phyloP scores from a whole-genome alignment of 2,888 invertebrate genomes.

The Balanococcus diminutus region DNA sequence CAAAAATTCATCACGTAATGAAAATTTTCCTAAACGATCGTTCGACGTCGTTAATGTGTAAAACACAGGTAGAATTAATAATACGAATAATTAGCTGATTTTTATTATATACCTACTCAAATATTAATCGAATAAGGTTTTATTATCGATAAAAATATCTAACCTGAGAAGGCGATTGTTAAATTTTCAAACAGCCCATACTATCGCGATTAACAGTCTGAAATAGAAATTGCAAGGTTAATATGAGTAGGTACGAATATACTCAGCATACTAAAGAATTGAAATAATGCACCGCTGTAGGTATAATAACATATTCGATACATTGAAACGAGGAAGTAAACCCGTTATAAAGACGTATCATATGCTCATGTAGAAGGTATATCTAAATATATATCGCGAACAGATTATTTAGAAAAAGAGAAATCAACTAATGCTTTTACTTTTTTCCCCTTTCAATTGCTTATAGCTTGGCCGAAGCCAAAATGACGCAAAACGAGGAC shows the following conservation, averaged over 20 bases:
- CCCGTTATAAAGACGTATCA: background rate
- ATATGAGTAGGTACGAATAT: background rate
- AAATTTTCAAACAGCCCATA: background rate
- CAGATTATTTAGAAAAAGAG: background rate
- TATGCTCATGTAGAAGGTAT: background rate
- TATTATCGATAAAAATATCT: background rate
- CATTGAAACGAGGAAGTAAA: constrained; percentile 6
- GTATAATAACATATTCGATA: background rate
- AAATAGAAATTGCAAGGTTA: constrained; percentile 33
- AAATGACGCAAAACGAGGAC: background rate
- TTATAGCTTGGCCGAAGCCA: background rate
- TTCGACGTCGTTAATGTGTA: background rate
- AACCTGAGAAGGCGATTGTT: background rate
- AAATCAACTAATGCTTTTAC: background rate
- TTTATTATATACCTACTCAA: background rate
- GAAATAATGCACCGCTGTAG: constrained; percentile 11
- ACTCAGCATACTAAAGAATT: background rate
- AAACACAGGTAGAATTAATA: background rate
- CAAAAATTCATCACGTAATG: background rate
- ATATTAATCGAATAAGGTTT: background rate
- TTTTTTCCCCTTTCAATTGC: background rate
- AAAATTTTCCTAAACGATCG: background rate
- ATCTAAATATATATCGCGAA: background rate
- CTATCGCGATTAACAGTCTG: background rate
- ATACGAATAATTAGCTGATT: constrained; percentile 1